Evolutionary conservation across 2,888 invertebrate species (phyloP), one percentile per base, ranked within the genome.

Genomic region (Syrphus vitripennis): DNA sequence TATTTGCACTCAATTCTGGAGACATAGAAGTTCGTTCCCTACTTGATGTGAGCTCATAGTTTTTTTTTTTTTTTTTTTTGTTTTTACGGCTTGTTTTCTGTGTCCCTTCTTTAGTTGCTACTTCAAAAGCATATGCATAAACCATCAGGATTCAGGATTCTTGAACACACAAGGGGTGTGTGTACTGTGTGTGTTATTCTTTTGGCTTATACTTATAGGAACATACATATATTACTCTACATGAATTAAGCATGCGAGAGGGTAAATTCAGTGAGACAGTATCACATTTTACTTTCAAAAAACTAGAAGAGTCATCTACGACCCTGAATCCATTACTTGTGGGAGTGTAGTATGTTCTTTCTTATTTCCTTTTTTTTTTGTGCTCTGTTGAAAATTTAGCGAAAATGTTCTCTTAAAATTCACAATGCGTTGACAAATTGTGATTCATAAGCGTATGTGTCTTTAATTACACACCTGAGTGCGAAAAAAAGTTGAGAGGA

Each of bases 1-100:
- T 86, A 86, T 86, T 74, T 86, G 72, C 86, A 86, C 86, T 86
- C 72, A 86, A 81, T 77, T 55, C 77, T 74, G 82, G 74, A 74
- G 81, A 86, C 86, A 81, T 55, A 74, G 74, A 45, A 40, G 63
- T 63, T 67, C 50, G 63, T 63, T 67, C 50, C 40, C 67, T 42
- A 69, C 61, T 69, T 76, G 55, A 81, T 70, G 65, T 70, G 76
- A 81, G 63, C 76, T 70, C 63, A 63, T 80, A 59, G 74, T 40
- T 31, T 45, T 67, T 76, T n/a, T n/a, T n/a, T n/a, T 74, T 74
- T 42, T 31, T 57, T 48, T 40, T 24, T 12, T 9, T 45, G 16
- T 40, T 37, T 14, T 42, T 48, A 48, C 24, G 29, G 19, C 63
- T 42, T 42, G 42, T 63, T 63, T 63, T 63, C 24, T 48, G 29